phyloP scores from a whole-genome alignment of 2,888 invertebrate genomes.

The Rotaria magnacalcarata region DNA sequence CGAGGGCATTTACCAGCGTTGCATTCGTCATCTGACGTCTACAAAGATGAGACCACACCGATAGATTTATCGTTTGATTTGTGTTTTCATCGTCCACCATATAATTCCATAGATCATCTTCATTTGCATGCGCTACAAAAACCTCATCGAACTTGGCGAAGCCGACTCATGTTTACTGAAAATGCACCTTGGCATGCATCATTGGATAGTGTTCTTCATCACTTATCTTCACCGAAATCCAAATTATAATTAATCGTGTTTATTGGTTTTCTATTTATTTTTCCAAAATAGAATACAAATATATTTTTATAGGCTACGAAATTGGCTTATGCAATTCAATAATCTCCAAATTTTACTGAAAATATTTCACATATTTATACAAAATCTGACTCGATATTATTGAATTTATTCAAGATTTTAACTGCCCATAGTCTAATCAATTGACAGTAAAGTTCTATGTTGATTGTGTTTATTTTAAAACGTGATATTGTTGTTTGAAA shows the following conservation, averaged over 20 bases:
- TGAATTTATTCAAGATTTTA: too few species aligned
- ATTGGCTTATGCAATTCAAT: too few species aligned
- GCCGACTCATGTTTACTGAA: not conserved
- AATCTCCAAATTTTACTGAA: too few species aligned
- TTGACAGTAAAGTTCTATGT: too few species aligned
- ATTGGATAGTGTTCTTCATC: not conserved
- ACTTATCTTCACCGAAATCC: not conserved
- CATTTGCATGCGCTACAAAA: not conserved
- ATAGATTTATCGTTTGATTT: not conserved
- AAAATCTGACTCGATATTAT: too few species aligned
- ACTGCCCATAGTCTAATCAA: too few species aligned
- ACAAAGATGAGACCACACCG: not conserved
- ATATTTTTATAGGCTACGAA: too few species aligned
- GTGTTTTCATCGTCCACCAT: slow-evolving; percentile 16
- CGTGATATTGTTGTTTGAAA: too few species aligned
- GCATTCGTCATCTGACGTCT: not conserved
- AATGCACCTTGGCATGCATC: not conserved
- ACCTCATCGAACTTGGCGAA: not conserved
- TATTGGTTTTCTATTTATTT: not conserved
- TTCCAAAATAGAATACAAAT: too few species aligned
- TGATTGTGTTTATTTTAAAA: too few species aligned
- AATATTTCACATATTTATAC: too few species aligned
- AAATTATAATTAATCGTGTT: not conserved
- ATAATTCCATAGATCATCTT: slow-evolving; percentile 19
- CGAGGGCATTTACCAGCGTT: not conserved